A percentile compares a stretch with the other conserved stretches of the same genome.
phyloP scores from a whole-genome alignment of 2,113 vertebrate species.

The Aegotheles bennettii region DNA sequence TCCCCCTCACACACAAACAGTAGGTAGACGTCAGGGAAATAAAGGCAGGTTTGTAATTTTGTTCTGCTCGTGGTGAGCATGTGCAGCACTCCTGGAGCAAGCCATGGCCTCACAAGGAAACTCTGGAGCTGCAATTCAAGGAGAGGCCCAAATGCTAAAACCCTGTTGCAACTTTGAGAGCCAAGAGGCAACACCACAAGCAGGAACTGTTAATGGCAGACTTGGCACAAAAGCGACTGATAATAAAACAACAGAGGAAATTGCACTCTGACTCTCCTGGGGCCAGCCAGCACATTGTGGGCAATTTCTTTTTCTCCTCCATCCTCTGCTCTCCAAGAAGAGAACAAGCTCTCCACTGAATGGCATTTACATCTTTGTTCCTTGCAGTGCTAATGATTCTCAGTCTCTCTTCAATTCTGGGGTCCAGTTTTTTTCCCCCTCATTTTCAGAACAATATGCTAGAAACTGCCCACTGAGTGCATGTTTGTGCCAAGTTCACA shows the following conservation, averaged over 20 bases:
- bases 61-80: neutral
- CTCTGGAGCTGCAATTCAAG: neutral
- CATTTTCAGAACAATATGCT: neutral
- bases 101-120: neutral
- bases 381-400: neutral
- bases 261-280: neutral
- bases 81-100: neutral
- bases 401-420: neutral
- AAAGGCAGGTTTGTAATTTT: conserved; percentile 18
- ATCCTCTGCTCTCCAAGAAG: neutral
- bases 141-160: neutral
- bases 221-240: neutral
- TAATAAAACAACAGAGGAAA: conserved; percentile 19
- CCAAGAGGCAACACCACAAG: neutral
- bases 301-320: neutral
- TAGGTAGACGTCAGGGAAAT: conserved; percentile 31
- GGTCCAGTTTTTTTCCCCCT: neutral
- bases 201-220: neutral
- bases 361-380: neutral
- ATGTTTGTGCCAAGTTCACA: neutral
- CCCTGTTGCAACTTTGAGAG: neutral
- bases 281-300: neutral
- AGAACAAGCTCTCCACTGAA: neutral
- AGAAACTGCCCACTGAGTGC: neutral
- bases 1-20: neutral